Conservation (phyloP, 2,888 invertebrate genomes). For the Leucophenga maculata region DNA sequence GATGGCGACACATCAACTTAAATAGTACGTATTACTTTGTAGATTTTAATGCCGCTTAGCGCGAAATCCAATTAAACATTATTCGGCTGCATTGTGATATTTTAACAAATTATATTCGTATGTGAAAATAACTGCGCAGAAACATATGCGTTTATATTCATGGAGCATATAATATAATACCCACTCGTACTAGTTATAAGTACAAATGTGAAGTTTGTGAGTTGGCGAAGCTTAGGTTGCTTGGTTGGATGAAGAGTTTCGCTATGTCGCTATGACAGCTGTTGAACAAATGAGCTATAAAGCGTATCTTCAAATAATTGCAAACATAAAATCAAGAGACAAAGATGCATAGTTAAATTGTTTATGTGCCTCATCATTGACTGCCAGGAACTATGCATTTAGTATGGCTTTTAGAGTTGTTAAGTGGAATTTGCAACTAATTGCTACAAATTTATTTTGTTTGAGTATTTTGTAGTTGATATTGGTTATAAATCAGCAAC, state of each 20-base stretch:
- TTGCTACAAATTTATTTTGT: constrained; percentile 44
- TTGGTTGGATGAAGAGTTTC: background rate
- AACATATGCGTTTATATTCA: constrained; percentile 21
- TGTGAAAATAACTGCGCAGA: constrained; percentile 38
- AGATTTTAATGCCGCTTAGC: constrained; percentile 36
- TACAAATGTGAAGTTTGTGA: constrained; percentile 33
- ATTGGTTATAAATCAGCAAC: too few species aligned
- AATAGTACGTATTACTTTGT: constrained; percentile 21
- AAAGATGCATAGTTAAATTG: background rate
- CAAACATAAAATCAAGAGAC: constrained; percentile 9
- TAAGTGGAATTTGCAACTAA: constrained; percentile 28
- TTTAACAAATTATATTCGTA: constrained; percentile 41
- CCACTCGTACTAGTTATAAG: constrained; percentile 34
- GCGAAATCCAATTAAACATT: constrained; percentile 59
- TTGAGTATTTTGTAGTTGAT: too few species aligned
- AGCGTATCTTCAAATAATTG: constrained; percentile 11
- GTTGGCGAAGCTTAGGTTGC: background rate
- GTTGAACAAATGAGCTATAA: background rate
- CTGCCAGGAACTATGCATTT: too few species aligned
- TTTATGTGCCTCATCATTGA: background rate
- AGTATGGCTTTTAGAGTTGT: background rate
- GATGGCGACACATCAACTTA: background rate
- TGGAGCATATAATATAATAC: background rate
- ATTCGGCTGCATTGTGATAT: constrained; percentile 42
- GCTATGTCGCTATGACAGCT: background rate